phyloP scores from a whole-genome alignment of 2,797 vertebrate species.

The Parauchenoglanis punctatus region DNA sequence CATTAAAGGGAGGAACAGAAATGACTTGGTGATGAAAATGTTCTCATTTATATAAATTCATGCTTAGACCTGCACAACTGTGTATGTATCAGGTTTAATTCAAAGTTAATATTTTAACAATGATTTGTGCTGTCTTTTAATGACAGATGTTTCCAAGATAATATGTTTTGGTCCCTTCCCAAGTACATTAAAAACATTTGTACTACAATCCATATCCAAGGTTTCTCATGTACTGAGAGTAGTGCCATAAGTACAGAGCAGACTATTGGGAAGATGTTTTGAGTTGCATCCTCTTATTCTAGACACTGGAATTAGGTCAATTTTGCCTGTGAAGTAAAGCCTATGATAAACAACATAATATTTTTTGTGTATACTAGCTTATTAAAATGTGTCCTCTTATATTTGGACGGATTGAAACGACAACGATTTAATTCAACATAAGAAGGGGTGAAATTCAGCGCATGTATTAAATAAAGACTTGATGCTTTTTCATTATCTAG shows the following conservation, averaged over 20 bases:
- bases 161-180: slow-evolving; percentile 8
- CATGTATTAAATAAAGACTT: neutral
- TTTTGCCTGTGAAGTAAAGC: neutral
- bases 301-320: neutral
- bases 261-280: neutral
- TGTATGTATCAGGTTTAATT: slow-evolving; percentile 33
- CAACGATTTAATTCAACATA: neutral
- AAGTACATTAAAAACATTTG: slow-evolving; percentile 26
- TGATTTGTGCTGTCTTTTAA: neutral
- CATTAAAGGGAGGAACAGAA: slow-evolving; percentile 40
- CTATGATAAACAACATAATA: neutral
- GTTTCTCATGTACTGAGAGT: neutral
- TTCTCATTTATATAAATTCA: slow-evolving; percentile 28
- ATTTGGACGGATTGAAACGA: neutral
- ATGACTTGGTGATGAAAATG: slow-evolving; percentile 36
- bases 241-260: neutral
- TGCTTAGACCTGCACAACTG: neutral
- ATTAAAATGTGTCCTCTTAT: neutral
- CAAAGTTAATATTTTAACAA: slow-evolving; percentile 3
- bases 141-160: slow-evolving; percentile 14
- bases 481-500: neutral
- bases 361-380: neutral
- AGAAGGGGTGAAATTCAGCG: neutral
- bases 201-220: slow-evolving; percentile 7
- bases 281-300: neutral